These are phyloP conservation scores for Parambassis ranga DNA, from an alignment of 2,797 vertebrate genomes.

Conservation along the genomic window DNA sequence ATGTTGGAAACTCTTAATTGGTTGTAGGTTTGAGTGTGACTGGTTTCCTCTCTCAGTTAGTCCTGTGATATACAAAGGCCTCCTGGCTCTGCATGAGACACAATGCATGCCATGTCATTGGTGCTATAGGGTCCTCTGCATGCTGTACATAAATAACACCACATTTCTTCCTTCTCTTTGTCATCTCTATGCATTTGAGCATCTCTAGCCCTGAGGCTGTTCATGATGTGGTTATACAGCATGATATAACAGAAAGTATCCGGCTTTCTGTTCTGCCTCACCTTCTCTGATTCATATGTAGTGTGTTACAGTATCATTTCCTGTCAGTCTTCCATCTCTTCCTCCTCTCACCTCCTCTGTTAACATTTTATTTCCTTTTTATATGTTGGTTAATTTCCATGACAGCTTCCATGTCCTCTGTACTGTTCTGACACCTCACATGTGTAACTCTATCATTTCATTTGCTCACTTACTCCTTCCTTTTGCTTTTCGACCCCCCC, in stretches of 20 bases:
- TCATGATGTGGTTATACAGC: conserved; percentile 1
- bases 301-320: too few species aligned
- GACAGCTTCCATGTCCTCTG: too few species aligned
- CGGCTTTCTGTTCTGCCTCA: neutral
- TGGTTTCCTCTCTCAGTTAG: too few species aligned
- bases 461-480: neutral
- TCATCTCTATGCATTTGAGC: neutral
- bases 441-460: neutral
- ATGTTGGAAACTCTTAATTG: too few species aligned
- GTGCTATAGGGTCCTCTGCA: neutral
- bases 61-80: too few species aligned
- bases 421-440: too few species aligned
- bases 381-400: neutral
- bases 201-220: neutral
- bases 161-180: neutral
- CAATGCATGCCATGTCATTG: neutral
- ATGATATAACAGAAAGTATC: neutral
- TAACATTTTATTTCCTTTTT: neutral
- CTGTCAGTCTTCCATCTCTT: neutral
- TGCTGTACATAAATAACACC: neutral
- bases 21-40: too few species aligned
- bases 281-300: neutral
- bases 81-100: too few species aligned
- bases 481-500: neutral
- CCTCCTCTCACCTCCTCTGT: neutral